Conservation (phyloP, 2,888 invertebrate species). For the Oegoconia quadripuncta region DNA sequence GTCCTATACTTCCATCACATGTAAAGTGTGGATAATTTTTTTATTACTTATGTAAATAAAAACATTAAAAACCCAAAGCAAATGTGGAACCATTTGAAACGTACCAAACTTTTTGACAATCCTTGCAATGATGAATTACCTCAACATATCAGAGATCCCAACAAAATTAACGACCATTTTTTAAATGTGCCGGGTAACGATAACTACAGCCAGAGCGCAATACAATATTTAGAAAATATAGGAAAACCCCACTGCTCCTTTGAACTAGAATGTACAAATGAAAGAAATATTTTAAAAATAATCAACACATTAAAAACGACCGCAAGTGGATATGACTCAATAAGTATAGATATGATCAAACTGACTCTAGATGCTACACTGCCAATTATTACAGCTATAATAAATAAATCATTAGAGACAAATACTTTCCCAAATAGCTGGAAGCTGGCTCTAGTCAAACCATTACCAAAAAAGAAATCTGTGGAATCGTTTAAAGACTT, state of each 20-base stretch:
- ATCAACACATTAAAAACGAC: background rate
- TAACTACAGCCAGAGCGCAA: too few species aligned
- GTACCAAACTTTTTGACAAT: background rate
- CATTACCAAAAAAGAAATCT: slow-evolving; percentile 14
- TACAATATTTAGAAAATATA: too few species aligned
- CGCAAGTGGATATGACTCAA: background rate
- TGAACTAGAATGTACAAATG: too few species aligned
- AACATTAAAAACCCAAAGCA: slow-evolving; percentile 11
- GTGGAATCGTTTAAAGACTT: slow-evolving; percentile 4
- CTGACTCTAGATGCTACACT: slow-evolving; percentile 12
- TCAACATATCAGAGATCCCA: background rate
- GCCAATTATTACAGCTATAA: slow-evolving; percentile 11
- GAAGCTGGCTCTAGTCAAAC: slow-evolving; percentile 16
- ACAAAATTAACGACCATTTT: slow-evolving; percentile 2
- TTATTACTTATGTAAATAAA: slow-evolving; percentile 16
- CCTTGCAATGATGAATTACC: background rate
- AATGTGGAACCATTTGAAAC: slow-evolving; percentile 10
- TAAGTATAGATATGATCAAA: slow-evolving; percentile 17
- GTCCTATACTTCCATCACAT: too few species aligned
- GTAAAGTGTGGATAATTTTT: too few species aligned
- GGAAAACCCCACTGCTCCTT: too few species aligned
- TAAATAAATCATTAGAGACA: slow-evolving; percentile 13
- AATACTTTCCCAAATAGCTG: slow-evolving; percentile 12
- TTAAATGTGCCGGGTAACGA: slow-evolving; percentile 3
- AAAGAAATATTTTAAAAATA: background rate